Percentiles rank a stretch among this genome's conserved stretches.
These are phyloP conservation scores for Standfussiana lucernea DNA, from an alignment of 2,888 invertebrate genomes.

Conservation along the genomic window DNA sequence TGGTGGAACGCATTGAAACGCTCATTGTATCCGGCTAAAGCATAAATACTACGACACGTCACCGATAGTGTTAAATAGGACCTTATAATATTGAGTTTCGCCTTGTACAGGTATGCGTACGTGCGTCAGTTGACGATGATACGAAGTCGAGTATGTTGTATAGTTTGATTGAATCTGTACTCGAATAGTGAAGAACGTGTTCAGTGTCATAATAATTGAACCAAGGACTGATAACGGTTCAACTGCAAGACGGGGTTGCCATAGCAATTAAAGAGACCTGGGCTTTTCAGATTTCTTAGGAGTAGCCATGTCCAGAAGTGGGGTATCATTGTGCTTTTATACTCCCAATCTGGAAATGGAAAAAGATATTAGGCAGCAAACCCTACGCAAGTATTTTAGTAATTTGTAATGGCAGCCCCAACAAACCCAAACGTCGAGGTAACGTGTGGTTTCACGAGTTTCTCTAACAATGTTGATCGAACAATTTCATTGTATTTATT, in stretches of 20 bases:
- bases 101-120: neutral
- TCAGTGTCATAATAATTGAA: constrained; percentile 54
- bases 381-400: constrained; percentile 17
- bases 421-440: constrained; percentile 7
- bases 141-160: constrained; percentile 24
- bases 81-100: neutral
- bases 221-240: constrained; percentile 48
- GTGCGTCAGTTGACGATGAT: constrained; percentile 2
- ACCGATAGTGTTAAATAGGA: neutral
- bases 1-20: neutral
- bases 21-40: neutral
- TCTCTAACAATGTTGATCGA: constrained; percentile 56
- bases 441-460: constrained; percentile 31
- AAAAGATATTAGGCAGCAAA: constrained; percentile 19
- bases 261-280: constrained; percentile 2
- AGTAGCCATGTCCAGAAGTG: constrained; percentile 2
- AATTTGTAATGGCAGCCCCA: constrained; percentile 40
- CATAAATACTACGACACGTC: neutral
- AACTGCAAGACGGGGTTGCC: constrained; percentile 36
- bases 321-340: neutral
- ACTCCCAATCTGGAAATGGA: constrained; percentile 1
- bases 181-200: constrained; percentile 35
- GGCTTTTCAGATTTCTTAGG: constrained; percentile 13
- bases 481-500: constrained; percentile 63
- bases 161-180: constrained; percentile 33